Evolutionary conservation across 2,797 vertebrate species (phyloP).

Genomic region (Mormyrus proboscirostris): DNA sequence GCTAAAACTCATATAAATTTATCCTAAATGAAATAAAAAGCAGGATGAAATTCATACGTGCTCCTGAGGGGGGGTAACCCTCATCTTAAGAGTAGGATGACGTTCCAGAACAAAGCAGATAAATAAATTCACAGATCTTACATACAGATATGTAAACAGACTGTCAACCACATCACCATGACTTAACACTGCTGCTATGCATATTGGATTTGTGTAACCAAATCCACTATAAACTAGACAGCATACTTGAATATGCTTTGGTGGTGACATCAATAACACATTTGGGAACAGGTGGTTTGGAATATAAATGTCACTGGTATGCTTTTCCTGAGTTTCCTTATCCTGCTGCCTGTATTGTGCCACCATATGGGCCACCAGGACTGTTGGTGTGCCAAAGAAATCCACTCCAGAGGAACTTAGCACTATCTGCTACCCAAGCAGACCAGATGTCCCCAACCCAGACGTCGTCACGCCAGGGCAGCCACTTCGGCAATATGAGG

Average conservation of each 20-base stretch:
- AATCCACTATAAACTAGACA: background rate
- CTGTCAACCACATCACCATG: background rate
- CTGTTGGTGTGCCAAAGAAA: slow-evolving; percentile 28
- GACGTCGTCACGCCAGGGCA: background rate
- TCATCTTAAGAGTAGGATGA: background rate
- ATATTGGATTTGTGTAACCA: background rate
- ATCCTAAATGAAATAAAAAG: background rate
- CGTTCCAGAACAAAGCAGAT: background rate
- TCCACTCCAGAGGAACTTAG: slow-evolving; percentile 19
- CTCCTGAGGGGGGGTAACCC: background rate
- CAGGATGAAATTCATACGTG: background rate
- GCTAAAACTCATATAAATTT: background rate
- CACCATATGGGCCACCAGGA: background rate
- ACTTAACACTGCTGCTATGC: background rate
- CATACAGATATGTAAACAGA: background rate
- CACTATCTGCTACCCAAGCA: background rate
- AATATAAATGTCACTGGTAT: slow-evolving; percentile 1
- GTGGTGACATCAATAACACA: background rate
- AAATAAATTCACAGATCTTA: background rate
- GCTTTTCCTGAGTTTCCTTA: background rate
- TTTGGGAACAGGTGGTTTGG: background rate
- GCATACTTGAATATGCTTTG: background rate
- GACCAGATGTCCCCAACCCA: slow-evolving; percentile 21
- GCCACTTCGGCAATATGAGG: background rate
- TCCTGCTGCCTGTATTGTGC: background rate